Conservation (phyloP, 2,797 vertebrate genomes). For the Ceryle rudis region DNA sequence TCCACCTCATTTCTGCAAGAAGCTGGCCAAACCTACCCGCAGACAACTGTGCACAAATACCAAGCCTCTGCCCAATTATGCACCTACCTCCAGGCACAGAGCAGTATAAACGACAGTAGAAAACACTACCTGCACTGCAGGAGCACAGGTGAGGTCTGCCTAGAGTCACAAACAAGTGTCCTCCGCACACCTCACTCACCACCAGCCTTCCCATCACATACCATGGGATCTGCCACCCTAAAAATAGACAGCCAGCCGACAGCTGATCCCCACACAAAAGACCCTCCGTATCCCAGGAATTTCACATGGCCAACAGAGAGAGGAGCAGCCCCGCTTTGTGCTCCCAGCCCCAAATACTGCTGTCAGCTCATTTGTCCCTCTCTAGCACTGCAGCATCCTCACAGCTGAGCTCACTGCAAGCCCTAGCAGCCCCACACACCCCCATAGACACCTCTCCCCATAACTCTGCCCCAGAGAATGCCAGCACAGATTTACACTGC, state of each 20-base stretch:
- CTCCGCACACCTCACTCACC: neutral
- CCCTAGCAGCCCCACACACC: neutral
- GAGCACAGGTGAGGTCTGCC: neutral
- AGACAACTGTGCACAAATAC: neutral
- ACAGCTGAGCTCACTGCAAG: slow-evolving; percentile 7
- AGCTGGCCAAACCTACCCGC: neutral
- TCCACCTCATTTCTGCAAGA: neutral
- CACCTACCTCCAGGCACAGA: neutral
- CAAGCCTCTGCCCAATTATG: accelerated
- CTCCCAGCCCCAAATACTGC: neutral
- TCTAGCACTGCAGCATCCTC: neutral
- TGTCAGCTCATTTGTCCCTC: neutral
- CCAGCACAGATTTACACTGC: neutral
- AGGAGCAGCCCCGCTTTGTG: slow-evolving; percentile 58
- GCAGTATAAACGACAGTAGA: accelerated
- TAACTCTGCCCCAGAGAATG: neutral
- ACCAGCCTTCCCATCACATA: neutral
- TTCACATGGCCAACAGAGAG: slow-evolving; percentile 16
- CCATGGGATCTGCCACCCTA: slow-evolving; percentile 28
- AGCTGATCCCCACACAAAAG: slow-evolving; percentile 75
- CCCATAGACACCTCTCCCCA: neutral
- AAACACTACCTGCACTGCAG: neutral
- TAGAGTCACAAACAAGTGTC: neutral
- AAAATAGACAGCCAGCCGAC: slow-evolving; percentile 58
- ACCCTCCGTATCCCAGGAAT: slow-evolving; percentile 62